Percentiles rank a stretch among this genome's conserved stretches.
Conservation (phyloP, 2,888 invertebrate genomes). For the Hydrotaea diabolus region DNA sequence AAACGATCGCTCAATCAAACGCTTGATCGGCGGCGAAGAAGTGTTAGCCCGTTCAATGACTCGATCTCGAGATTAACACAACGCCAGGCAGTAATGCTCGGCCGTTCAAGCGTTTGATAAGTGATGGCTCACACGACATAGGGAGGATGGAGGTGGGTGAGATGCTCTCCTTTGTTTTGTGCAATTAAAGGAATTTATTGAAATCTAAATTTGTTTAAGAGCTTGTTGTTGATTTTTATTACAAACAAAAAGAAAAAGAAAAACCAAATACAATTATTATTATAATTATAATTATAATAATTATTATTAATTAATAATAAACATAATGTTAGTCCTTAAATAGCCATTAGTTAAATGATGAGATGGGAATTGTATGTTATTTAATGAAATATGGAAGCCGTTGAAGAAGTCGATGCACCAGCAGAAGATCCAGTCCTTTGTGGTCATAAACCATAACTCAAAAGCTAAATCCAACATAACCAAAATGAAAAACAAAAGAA, state of each 20-base stretch:
- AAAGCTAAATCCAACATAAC: background rate
- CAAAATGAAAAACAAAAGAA: background rate
- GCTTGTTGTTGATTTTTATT: constrained; percentile 65
- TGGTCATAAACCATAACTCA: background rate
- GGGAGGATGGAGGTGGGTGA: background rate
- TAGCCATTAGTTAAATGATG: constrained; percentile 29
- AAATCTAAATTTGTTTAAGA: constrained; percentile 58
- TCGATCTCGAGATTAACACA: too few species aligned
- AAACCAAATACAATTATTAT: constrained; percentile 36
- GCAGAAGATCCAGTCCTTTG: constrained; percentile 25
- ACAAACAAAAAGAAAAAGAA: constrained; percentile 28
- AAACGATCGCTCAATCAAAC: background rate
- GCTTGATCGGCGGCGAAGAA: background rate
- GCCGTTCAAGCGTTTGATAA: background rate
- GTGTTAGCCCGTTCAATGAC: background rate
- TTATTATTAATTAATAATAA: constrained; percentile 44
- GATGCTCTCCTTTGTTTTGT: constrained; percentile 42
- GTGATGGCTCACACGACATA: background rate
- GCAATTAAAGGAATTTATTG: constrained; percentile 65
- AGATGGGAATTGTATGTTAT: constrained; percentile 27
- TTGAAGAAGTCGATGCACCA: background rate
- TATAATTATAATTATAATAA: constrained; percentile 43
- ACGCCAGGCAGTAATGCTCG: background rate
- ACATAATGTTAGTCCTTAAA: constrained; percentile 28
- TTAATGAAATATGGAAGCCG: constrained; percentile 20